Base-by-base conservation (phyloP, 2,113 vertebrate species). In the Charina bottae region DNA sequence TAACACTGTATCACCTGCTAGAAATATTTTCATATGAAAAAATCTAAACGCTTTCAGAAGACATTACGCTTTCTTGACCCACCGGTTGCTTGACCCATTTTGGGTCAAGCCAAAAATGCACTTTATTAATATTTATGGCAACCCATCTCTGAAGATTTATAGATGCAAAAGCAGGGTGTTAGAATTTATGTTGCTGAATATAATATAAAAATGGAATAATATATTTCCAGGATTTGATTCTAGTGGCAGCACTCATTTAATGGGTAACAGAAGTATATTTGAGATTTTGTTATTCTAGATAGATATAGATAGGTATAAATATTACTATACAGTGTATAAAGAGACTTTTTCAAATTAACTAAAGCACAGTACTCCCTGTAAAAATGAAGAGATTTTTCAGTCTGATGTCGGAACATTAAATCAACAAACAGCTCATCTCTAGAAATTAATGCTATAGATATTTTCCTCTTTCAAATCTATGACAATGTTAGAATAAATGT, bases 281-380 rank as follows among this genome's bases (percentile, higher is more conserved):
- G 94, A 68, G 90, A 89, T 54, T 72, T 89, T 90, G 37, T 12
- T 42, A 46, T 26, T 90, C 68, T 91, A 92, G 46, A 90, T 92
- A 59, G 11, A 24, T 5, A 64, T 15, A 64, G 6, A 15, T 64
- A 46, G 59, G 8, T 93, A 87, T 91, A 93, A 54, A 42, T 33
- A n/a, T 33, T 90, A 88, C 56, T 60, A 55, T 91, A 90, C 86
- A 55, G 1, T 46, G 3, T 10, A 24, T 4, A 11, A 72, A 0
- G 33, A 11, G 23, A 17, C 37, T 86, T 64, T 90, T 6, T 89
- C 23, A 59, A 55, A 28, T 78, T 90, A 26, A 92, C 42, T 68
- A 89, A 90, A 62, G 37, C 85, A 46, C 11, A 53, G 28, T 92
- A 24, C 49, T 92, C 28, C 28, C 58, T 56, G 53, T 13, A 26